A percentile compares a stretch with the other conserved stretches of the same genome.
phyloP scores from a whole-genome alignment of 53 echinoderm and acorn worm genomes.

The Paelopatides confundens region DNA sequence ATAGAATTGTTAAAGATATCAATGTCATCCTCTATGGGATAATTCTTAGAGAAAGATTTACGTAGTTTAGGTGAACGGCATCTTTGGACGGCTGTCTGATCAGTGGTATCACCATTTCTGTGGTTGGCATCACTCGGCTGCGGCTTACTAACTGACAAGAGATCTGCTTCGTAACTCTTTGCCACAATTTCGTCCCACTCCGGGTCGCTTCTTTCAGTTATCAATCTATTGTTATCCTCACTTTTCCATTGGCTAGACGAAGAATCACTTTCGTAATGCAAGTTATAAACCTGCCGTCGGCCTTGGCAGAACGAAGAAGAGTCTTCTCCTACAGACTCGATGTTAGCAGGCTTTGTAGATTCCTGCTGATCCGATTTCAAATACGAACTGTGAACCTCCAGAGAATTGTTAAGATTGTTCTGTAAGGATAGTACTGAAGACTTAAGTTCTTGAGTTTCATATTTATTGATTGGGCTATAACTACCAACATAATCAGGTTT shows the following conservation, averaged over 20 bases:
- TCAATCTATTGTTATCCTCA: not conserved
- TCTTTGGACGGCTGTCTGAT: not conserved
- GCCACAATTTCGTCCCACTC: constrained; percentile 29
- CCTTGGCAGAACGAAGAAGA: not conserved
- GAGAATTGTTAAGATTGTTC: not conserved
- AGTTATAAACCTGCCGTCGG: not conserved
- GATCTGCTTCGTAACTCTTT: constrained; percentile 6
- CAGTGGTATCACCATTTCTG: not conserved
- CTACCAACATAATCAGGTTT: not conserved
- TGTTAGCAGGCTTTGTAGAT: not conserved
- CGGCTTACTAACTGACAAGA: not conserved
- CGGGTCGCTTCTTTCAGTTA: not conserved
- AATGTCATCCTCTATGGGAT: not conserved
- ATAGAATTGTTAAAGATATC: constrained; percentile 31
- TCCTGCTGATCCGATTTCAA: not conserved
- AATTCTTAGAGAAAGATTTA: not conserved
- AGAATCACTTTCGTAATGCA: constrained; percentile 31
- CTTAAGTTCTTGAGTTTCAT: not conserved
- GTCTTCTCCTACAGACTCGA: not conserved
- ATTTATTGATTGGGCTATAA: not conserved
- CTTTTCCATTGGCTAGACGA: constrained; percentile 2
- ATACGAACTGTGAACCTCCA: not conserved
- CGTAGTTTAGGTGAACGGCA: not conserved
- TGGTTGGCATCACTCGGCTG: not conserved
- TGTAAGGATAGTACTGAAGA: not conserved